Evolutionary conservation across 2,113 vertebrate species (phyloP), one percentile per base, ranked within the genome.

Genomic region (Coreoperca whiteheadi): DNA sequence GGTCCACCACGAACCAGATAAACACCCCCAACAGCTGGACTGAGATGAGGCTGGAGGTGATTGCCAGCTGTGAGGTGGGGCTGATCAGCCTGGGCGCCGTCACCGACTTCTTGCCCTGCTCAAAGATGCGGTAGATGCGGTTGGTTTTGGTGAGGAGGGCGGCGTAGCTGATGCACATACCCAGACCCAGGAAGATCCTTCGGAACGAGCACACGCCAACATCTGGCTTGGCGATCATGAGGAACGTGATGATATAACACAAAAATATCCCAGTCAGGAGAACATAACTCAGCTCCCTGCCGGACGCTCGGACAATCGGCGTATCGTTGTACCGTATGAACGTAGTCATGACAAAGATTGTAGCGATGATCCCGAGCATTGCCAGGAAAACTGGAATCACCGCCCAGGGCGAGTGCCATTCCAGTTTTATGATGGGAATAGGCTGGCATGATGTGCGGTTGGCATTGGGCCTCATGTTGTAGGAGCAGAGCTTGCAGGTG

Each of bases 121-220:
- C 97, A 20, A 99, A 99, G 88, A 99, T 99, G 54, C 98, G 96
- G 86, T 97, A 98, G 93, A 99, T 99, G 73, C 98, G 96, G 92
- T 99, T 99, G 74, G 98, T 99, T 91, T 99, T 99, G 39, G 98
- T 99, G 56, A 99, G 94, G 21, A 99, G 95, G 1, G 98, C 98
- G 0, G 97, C 98, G 1, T 99, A 99, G 87, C 97, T 99, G 90
- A 99, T 98, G 91, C 98, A 98, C 98, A 99, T 98, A 0, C 98
- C 98, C 88, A 99, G 84, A 18, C 98, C 98, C 64, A 99, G 69
- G 94, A 99, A 99, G 56, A 99, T 95, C 7, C 98, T 92, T 5
- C 98, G 93, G 92, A 99, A 97, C 15, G 98, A 98, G 86, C 98
- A 99, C 6, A 99, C 96, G 0, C 96, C 97, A 0, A 97, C 95